Base-by-base conservation (phyloP, 2,113 vertebrate genomes). In the Chloropsis cyanopogon region DNA sequence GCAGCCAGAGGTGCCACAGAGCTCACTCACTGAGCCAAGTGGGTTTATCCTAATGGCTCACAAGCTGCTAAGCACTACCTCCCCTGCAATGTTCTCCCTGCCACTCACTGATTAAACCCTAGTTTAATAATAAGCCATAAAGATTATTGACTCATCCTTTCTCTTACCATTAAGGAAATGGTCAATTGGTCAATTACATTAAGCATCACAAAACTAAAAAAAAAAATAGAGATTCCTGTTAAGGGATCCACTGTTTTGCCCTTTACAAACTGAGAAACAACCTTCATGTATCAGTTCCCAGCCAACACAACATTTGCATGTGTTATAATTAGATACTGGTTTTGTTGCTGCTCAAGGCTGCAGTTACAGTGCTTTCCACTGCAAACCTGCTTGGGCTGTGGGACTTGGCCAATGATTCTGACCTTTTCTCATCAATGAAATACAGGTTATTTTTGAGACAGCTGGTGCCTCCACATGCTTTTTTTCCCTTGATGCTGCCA, bases 261-360 rank as follows among this genome's bases (percentile, higher is more conserved):
- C 11, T 8, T 37, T 71, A n/a, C 72, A 93, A 95, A 92, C 41
- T 19, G 64, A 97, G 86, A 94, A 89, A 66, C 59, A 89, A 88
- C 44, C 70, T 92, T 96, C 76, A 86, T 64, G 53, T 76, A 88
- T 80, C 85, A 90, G 61, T 90, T 90, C 57, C 64, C 80, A 97
- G 96, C 98, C 97, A 98, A 98, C 97, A 97, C 88, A 83, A 85
- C 71, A 49, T 95, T 98, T 98, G 94, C 97, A 71, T 94, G 77
- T 93, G 95, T 95, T 98, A 97, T 97, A 98, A 98, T 97, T 97
- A 97, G 97, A 97, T 98, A 96, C 49, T 96, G 92, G 94, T 94
- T 98, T 98, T 98, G 97, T 97, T 97, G 95, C 90, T 81, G 87
- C 92, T 93, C 96, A 97, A 97, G 98, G 97, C 97, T 98, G 95